These are phyloP conservation scores for Poeciliopsis turneri DNA, from an alignment of 2,797 vertebrate genomes.

Conservation along the genomic window DNA sequence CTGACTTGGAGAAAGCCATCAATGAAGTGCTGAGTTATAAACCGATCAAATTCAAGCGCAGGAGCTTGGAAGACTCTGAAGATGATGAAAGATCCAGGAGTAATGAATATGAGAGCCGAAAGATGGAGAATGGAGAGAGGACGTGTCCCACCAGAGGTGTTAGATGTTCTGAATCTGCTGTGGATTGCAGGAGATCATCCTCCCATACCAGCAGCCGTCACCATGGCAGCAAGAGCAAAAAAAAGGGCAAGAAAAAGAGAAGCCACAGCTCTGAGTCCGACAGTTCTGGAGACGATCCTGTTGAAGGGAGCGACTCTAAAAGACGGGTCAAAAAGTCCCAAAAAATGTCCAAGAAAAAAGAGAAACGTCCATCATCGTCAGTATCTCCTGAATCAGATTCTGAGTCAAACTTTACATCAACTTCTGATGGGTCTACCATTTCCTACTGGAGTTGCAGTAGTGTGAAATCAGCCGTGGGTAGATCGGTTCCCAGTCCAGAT, in stretches of 20 bases:
- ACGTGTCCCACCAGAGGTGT: constrained; percentile 70
- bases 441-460: constrained; percentile 91
- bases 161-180: constrained; percentile 87
- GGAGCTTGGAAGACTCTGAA: constrained; percentile 85
- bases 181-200: constrained; percentile 80
- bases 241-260: constrained; percentile 78
- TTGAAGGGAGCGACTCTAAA: constrained; percentile 79
- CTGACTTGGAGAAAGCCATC: constrained; percentile 94
- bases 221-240: constrained; percentile 65
- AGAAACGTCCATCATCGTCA: constrained; percentile 72
- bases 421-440: constrained; percentile 87
- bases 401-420: constrained; percentile 80
- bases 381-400: constrained; percentile 79
- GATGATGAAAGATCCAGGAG: constrained; percentile 64
- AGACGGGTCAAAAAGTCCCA: constrained; percentile 83
- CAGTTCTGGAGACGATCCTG: constrained; percentile 75
- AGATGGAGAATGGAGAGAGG: constrained; percentile 45
- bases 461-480: constrained; percentile 86
- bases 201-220: constrained; percentile 73
- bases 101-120: constrained; percentile 71
- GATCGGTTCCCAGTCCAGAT: constrained; percentile 58
- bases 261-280: constrained; percentile 78
- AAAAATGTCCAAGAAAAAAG: constrained; percentile 83
- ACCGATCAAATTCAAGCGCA: constrained; percentile 84
- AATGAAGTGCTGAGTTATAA: constrained; percentile 94